Percentiles rank a stretch among this genome's conserved stretches.
Conservation (phyloP, 2,888 invertebrate genomes). For the Parnassius apollo region DNA sequence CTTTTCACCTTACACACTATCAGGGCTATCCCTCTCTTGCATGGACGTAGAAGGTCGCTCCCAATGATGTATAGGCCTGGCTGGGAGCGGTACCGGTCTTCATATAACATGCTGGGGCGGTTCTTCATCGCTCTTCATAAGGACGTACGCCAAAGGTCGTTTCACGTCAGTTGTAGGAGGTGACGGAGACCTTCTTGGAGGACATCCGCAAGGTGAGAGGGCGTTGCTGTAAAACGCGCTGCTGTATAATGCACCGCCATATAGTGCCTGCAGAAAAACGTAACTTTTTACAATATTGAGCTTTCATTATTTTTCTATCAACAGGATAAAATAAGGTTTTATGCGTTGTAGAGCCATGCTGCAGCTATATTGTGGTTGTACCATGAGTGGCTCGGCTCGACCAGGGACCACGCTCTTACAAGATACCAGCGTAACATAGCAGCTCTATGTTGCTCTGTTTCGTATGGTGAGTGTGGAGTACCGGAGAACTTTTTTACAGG, state of each 20-base stretch:
- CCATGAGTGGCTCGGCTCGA: too few species aligned
- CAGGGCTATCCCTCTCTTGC: slow-evolving; percentile 68
- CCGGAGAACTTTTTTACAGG: too few species aligned
- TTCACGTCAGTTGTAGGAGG: slow-evolving; percentile 69
- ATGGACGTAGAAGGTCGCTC: slow-evolving; percentile 74
- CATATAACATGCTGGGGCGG: slow-evolving; percentile 87
- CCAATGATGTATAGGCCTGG: slow-evolving; percentile 80
- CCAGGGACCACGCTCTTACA: too few species aligned
- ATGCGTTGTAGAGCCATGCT: too few species aligned
- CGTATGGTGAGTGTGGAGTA: too few species aligned
- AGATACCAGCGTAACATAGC: too few species aligned
- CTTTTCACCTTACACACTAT: slow-evolving; percentile 56
- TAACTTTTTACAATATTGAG: neutral
- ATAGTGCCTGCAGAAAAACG: slow-evolving; percentile 56
- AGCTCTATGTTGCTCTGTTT: too few species aligned
- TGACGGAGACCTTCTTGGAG: slow-evolving; percentile 67
- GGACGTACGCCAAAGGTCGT: slow-evolving; percentile 82
- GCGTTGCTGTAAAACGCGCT: slow-evolving; percentile 72
- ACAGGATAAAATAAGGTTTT: too few species aligned
- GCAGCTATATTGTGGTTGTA: too few species aligned
- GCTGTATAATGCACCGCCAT: slow-evolving; percentile 73
- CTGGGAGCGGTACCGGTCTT: slow-evolving; percentile 92
- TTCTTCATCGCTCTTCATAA: slow-evolving; percentile 83
- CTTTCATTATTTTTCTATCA: too few species aligned
- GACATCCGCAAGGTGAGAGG: slow-evolving; percentile 71